Evolutionary conservation across 2,888 invertebrate species (phyloP).

Genomic region (Nezara viridula): DNA sequence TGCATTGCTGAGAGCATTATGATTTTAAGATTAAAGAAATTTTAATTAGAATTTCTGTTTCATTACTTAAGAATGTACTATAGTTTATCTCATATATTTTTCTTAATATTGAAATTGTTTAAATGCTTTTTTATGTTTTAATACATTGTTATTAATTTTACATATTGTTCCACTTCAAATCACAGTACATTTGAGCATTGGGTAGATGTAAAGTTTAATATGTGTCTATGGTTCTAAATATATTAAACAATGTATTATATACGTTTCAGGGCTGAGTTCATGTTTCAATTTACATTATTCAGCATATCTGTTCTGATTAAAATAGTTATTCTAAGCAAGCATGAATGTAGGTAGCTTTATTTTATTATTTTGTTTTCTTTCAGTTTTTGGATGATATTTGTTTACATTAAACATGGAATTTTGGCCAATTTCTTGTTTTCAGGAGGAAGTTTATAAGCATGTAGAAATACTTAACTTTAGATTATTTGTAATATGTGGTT

Average conservation of each 20-base stretch:
- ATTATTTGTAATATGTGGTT: background rate
- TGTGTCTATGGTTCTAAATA: background rate
- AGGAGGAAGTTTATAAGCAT: background rate
- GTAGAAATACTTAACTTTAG: background rate
- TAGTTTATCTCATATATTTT: background rate
- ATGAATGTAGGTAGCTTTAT: background rate
- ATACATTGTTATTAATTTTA: background rate
- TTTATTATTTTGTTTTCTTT: background rate
- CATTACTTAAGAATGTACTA: background rate
- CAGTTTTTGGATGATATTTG: background rate
- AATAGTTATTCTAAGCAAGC: background rate
- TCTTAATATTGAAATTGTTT: background rate
- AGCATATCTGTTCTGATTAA: background rate
- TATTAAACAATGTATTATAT: background rate
- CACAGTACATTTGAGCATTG: background rate
- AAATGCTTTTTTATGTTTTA: background rate
- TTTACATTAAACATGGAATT: background rate
- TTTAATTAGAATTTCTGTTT: background rate
- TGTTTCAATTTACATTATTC: background rate
- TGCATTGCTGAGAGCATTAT: too few relatives aligned
- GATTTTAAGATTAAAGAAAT: background rate
- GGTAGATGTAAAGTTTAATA: background rate
- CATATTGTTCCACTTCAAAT: background rate
- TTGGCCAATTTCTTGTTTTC: background rate
- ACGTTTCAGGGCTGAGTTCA: background rate